phyloP scores from a whole-genome alignment of 2,797 vertebrate genomes.

The Eptatretus atami region DNA sequence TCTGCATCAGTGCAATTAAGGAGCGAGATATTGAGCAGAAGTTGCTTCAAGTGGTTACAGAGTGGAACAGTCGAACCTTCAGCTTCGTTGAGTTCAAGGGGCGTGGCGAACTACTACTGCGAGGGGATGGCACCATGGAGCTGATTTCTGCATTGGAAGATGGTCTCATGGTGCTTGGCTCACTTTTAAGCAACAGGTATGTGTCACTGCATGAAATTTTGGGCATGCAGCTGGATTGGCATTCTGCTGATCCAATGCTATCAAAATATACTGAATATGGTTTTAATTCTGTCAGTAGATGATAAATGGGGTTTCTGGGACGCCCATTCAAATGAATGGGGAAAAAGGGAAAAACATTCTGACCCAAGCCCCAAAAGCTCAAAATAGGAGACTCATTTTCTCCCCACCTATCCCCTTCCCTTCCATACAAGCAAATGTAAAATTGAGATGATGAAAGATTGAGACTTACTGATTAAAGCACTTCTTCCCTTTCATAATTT shows the following conservation, averaged over 20 bases:
- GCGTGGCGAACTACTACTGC: conserved; percentile 55
- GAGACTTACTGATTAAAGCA: too few relatives aligned
- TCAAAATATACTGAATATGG: neutral
- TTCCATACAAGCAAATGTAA: too few relatives aligned
- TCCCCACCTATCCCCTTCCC: too few relatives aligned
- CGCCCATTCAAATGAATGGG: too few relatives aligned
- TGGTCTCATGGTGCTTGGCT: conserved; percentile 61
- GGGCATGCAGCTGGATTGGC: too few relatives aligned
- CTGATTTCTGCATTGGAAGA: conserved; percentile 58
- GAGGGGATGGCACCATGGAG: conserved; percentile 56
- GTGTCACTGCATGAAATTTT: neutral
- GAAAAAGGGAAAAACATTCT: too few relatives aligned
- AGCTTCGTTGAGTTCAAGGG: conserved; percentile 53
- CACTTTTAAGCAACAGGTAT: conserved; percentile 71
- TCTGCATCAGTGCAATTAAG: conserved; percentile 67
- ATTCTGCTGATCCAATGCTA: too few relatives aligned
- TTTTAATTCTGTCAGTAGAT: neutral
- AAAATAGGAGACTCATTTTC: too few relatives aligned
- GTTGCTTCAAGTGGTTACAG: conserved; percentile 54
- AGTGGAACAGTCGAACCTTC: conserved; percentile 61
- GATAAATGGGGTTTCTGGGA: too few relatives aligned
- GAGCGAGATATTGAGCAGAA: conserved; percentile 82
- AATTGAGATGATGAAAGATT: too few relatives aligned
- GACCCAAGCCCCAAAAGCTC: too few relatives aligned
- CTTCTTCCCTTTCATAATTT: too few relatives aligned